phyloP scores from a whole-genome alignment of 1,140 invertebrate species.

The Camponotus pennsylvanicus region DNA sequence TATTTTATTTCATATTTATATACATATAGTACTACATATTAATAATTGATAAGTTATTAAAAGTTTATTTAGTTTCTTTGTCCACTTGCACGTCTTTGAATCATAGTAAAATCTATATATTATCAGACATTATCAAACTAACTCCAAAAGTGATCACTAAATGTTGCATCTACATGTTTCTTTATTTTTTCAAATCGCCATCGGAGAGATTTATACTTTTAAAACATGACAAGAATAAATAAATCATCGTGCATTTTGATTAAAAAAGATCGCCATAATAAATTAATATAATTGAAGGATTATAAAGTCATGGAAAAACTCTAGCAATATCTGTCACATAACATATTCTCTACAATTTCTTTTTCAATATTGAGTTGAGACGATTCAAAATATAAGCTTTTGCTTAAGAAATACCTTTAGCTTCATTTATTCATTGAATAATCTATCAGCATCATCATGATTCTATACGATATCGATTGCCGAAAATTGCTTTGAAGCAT shows the following conservation, averaged over 20 bases:
- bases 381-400: neutral
- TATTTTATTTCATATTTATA: no score
- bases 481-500: slow-evolving; percentile 80
- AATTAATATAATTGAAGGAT: neutral
- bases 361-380: neutral
- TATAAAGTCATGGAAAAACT: neutral
- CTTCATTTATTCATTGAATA: neutral
- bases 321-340: neutral
- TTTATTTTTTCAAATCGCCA: neutral
- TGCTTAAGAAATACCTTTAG: neutral
- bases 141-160: neutral
- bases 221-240: neutral
- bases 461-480: neutral
- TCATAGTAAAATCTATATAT: neutral
- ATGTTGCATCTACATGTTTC: neutral
- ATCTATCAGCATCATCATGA: neutral
- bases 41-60: no score
- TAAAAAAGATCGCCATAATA: neutral
- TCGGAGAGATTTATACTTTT: neutral
- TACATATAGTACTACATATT: no score
- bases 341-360: neutral
- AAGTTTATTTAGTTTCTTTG: no score
- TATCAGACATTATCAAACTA: neutral
- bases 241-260: neutral
- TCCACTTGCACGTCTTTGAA: no score